Base-by-base conservation (phyloP, 2,113 vertebrate genomes). In the Lucifuga dentata region DNA sequence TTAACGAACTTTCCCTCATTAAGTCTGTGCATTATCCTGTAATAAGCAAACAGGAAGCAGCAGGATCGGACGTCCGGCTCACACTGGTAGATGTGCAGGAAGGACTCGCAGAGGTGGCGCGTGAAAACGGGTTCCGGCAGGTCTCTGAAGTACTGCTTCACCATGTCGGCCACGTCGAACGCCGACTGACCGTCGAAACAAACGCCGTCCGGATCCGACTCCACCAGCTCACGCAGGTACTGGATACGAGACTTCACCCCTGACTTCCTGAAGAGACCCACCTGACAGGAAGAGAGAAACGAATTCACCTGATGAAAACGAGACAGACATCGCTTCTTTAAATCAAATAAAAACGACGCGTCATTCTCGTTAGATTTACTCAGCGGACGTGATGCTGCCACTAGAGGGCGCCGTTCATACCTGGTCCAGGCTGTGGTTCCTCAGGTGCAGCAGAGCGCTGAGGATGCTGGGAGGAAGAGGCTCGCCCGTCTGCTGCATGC, bases 61-160 rank as follows among this genome's bases (percentile, higher is more conserved):
- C n/a, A n/a, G n/a, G n/a, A n/a, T n/a, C n/a, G n/a, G n/a, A n/a
- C n/a, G n/a, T n/a, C n/a, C n/a, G n/a, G 21, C 94, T 85, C 90
- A 97, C 95, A 96, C 38, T 96, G 95, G 84, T 96, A 96, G 73
- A 96, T 95, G 84, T 95, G 95, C 20, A 97, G 93, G 88, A 97
- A 95, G 43, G 93, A 91, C 77, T 95, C 94, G 48, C 93, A 94
- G 39, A 97, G 93, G 69, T 88, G 94, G 90, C 88, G 90, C 33
- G 92, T 94, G 65, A 97, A 95, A 73, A 97, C 70, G 0, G 95
- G 94, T 72, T 97, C 95, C 0, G 95, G 95, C 12, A 97, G 93
- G 78, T 97, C 95, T 68, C 95, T 89, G 89, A 96, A 95, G 75
- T 94, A 97, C 77, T 97, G 95, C 85, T 96, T 97, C 77, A 97